These are phyloP conservation scores for Oreochromis tanganicae DNA, from an alignment of 2,113 vertebrate species.

Conservation along the genomic window DNA sequence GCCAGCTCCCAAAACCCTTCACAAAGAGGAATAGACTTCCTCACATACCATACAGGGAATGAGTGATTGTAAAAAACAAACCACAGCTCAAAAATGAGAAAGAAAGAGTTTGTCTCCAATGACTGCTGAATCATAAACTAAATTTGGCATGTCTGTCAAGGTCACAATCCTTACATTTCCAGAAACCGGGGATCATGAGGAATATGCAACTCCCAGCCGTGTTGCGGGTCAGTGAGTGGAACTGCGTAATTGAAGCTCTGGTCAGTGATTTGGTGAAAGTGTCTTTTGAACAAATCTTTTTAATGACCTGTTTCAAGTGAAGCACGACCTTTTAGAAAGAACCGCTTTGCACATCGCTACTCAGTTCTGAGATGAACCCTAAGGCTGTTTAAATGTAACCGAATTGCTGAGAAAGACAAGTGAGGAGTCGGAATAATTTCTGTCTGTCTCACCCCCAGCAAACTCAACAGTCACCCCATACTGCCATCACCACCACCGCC, in stretches of 20 bases:
- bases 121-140: neutral
- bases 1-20: neutral
- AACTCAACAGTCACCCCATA: neutral
- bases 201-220: neutral
- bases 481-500: neutral
- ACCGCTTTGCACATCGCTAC: neutral
- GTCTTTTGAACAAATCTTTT: neutral
- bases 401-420: neutral
- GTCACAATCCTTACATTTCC: neutral
- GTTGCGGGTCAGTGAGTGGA: neutral
- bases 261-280: neutral
- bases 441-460: neutral
- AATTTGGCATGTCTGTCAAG: neutral
- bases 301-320: neutral
- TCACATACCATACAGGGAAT: neutral
- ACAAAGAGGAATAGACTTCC: neutral
- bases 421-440: neutral
- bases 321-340: neutral
- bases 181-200: neutral
- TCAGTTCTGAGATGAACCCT: neutral
- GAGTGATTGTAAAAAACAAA: neutral
- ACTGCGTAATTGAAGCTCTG: neutral
- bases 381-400: neutral
- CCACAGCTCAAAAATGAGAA: neutral
- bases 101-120: neutral